Base-by-base conservation (phyloP, 2,113 vertebrate genomes). In the Elachura formosa region DNA sequence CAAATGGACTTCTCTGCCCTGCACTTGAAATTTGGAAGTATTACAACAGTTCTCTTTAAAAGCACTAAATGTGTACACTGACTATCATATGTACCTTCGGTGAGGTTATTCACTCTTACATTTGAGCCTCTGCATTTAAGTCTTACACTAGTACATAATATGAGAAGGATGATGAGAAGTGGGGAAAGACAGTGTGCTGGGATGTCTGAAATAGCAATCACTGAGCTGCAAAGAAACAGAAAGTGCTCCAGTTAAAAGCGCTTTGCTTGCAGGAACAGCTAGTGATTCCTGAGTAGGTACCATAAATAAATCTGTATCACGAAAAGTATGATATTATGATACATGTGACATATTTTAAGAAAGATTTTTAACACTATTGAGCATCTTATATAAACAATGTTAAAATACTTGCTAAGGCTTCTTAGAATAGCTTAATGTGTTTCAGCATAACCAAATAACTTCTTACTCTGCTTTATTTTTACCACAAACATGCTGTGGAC, bases 261-360 rank as follows among this genome's bases (percentile, higher is more conserved):
- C 94, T 87, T 91, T 3, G 77, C 91, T 97, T 94, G 91, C 93
- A 96, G 77, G 89, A 97, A 66, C 72, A 85, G 33, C 43, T 61
- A 94, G 91, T 87, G 95, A 78, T 89, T 92, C 49, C 58, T 96
- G 76, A 73, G 46, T 71, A 80, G 51, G 23, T 72, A 25, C 87
- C 89, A 90, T 41, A 96, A 87, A 90, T 89, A 93, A 82, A 84
- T 43, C 91, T 90, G 34, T 55, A 73, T 91, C 78, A 76, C 84
- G 84, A 79, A n/a, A 93, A 87, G 58, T 61, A 85, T 90, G 87
- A 90, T 92, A 62, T 49, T 87, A 63, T 49, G 58, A 76, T 90
- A 59, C 12, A 2, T 62, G 67, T 59, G 76, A 89, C 17, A 0
- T 96, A 84, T 94, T 93, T 95, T 84, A 93, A 93, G 91, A 33